Percentiles rank a stretch among this genome's conserved stretches.
Conservation (phyloP, 2,797 vertebrate species). For the Gorsachius magnificus region DNA sequence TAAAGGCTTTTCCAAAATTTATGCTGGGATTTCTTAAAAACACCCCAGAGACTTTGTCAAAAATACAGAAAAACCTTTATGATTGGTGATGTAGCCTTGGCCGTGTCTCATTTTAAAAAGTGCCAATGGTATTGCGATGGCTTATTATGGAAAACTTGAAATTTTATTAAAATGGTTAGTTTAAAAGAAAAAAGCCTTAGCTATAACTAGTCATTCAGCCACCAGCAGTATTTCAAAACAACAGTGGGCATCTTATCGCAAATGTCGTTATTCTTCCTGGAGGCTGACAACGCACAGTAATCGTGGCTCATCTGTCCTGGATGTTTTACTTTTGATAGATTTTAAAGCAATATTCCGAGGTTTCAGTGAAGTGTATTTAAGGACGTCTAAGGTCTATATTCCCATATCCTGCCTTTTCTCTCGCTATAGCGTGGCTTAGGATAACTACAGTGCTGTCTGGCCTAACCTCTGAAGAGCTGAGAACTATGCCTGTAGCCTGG, state of each 20-base stretch:
- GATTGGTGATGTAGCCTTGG: not conserved
- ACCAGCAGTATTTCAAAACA: not conserved
- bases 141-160: not conserved
- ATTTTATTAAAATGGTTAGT: not conserved
- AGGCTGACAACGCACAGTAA: not conserved
- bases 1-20: not conserved
- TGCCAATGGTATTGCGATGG: not conserved
- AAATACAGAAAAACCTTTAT: not conserved
- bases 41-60: not conserved
- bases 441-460: not conserved
- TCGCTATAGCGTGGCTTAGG: not conserved
- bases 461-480: not conserved
- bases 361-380: not conserved
- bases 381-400: not conserved
- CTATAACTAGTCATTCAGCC: not conserved
- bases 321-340: not conserved
- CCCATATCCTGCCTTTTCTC: not conserved
- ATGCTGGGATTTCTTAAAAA: not conserved
- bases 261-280: not conserved
- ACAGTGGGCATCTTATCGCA: not conserved
- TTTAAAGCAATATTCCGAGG: not conserved
- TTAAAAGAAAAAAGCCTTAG: not conserved
- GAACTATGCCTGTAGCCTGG: not conserved
- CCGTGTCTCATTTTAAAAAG: not conserved
- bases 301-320: not conserved